Base-by-base conservation (phyloP, 2,797 vertebrate genomes). In the Remorina albescens region DNA sequence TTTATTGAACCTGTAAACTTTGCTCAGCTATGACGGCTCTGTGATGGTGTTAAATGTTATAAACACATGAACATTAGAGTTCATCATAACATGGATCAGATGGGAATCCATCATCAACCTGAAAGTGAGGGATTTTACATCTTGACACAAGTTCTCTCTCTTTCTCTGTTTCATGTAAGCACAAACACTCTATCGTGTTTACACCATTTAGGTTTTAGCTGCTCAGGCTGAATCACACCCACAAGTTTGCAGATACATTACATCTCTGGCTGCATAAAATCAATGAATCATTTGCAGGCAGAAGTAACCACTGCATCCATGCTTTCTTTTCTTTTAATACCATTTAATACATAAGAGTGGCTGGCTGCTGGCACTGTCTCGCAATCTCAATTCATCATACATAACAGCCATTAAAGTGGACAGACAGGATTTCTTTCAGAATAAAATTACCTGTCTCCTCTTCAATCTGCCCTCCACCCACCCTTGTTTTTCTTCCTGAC, bases 361-460 rank as follows among this genome's bases (percentile, higher is more conserved):
- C 71, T 64, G 59, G 49, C 63, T 84, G 74, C 67, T 83, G 61
- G 44, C 79, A 65, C 10, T 8, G 63, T 8, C 54, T 78, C 64
- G 58, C 4, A 77, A 61, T 77, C 59, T 39, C 42, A 72, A 87
- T 88, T 76, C 42, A 86, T 92, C 84, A 83, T 34, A 67, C n/a
- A 59, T 65, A 57, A 39, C n/a, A 54, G 42, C 56, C 72, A 82
- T 81, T 86, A 86, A 37, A 65, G 28, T 9, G 42, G 76, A 69
- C 62, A 37, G 53, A 66, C 28, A 85, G 61, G 50, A 72, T 83
- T 83, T 64, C 21, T 68, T 26, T 71, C 30, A 80, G 36, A 84
- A 83, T 78, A 37, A 81, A 76, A 84, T 86, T 74, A 84, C 44
- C 6, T 34, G 42, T 71, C 62, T 70, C 69, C 21, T 60, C 46